A percentile compares a stretch with the other conserved stretches of the same genome.
These are phyloP conservation scores for Osedax frankpressi DNA, from an alignment of 2,888 invertebrate genomes.

Conservation along the genomic window DNA sequence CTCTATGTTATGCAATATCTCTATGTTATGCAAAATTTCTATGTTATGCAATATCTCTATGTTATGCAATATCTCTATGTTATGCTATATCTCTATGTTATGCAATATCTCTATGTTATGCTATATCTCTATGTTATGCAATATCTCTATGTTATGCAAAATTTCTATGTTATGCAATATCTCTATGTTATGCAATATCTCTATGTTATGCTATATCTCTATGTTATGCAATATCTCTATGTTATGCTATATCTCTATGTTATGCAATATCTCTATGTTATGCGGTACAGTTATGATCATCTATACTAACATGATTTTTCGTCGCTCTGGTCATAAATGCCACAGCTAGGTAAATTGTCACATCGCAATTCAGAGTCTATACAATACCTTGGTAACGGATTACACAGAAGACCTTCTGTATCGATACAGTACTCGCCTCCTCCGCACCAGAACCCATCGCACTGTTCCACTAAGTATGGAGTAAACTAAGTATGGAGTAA, in stretches of 20 bases:
- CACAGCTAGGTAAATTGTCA: constrained; percentile 63
- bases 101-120: too few relatives aligned
- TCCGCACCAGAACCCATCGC: constrained; percentile 34
- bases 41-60: too few relatives aligned
- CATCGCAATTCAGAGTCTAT: constrained; percentile 60
- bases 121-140: neutral
- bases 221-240: too few relatives aligned
- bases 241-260: neutral
- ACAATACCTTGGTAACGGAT: constrained; percentile 50
- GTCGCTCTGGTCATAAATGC: constrained; percentile 38
- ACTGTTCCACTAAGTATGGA: constrained; percentile 21
- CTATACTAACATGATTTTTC: constrained; percentile 36
- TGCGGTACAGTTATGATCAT: neutral
- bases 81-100: too few relatives aligned
- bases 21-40: too few relatives aligned
- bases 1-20: too few relatives aligned
- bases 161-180: too few relatives aligned
- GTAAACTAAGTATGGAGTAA: too few relatives aligned
- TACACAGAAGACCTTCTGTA: constrained; percentile 28
- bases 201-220: too few relatives aligned
- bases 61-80: too few relatives aligned
- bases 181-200: too few relatives aligned
- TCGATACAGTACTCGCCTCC: constrained; percentile 31
- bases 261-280: neutral
- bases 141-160: neutral